phyloP scores from a whole-genome alignment of 2,888 invertebrate genomes.

The Conchocele bisecta region DNA sequence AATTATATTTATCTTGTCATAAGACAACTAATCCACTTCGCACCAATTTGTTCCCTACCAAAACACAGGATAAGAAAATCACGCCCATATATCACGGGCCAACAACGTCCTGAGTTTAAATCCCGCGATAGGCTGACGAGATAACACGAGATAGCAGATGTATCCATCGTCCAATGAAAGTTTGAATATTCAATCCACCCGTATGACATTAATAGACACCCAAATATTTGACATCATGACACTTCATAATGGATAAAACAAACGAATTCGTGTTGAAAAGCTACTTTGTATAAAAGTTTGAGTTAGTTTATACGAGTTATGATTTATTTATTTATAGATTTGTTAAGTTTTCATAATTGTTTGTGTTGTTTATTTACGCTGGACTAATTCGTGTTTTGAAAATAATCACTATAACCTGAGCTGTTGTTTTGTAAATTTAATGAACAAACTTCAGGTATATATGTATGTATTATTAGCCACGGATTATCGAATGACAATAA shows the following conservation, averaged over 20 bases:
- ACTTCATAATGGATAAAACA: conserved; percentile 47
- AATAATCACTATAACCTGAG: conserved; percentile 38
- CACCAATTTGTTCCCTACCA: conserved; percentile 47
- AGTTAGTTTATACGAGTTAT: conserved; percentile 50
- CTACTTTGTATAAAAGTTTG: conserved; percentile 60
- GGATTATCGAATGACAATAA: too few species aligned
- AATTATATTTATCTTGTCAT: conserved; percentile 53
- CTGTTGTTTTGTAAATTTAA: conserved; percentile 26
- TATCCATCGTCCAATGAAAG: conserved; percentile 40
- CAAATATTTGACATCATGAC: conserved; percentile 55
- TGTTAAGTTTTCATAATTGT: conserved; percentile 51
- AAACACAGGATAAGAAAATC: conserved; percentile 54
- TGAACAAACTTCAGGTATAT: conserved; percentile 46
- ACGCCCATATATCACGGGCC: conserved; percentile 37
- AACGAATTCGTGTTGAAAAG: conserved; percentile 52
- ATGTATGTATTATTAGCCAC: too few species aligned
- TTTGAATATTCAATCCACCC: conserved; percentile 19
- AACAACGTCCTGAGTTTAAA: too few species aligned
- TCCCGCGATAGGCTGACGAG: conserved; percentile 11
- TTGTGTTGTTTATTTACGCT: conserved; percentile 52
- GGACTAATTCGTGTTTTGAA: conserved; percentile 54
- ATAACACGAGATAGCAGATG: conserved; percentile 33
- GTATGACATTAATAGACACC: conserved; percentile 57
- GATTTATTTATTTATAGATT: conserved; percentile 42
- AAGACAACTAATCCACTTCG: conserved; percentile 43